Conservation (phyloP, 1,140 invertebrate species). For the Bombus breviceps region DNA sequence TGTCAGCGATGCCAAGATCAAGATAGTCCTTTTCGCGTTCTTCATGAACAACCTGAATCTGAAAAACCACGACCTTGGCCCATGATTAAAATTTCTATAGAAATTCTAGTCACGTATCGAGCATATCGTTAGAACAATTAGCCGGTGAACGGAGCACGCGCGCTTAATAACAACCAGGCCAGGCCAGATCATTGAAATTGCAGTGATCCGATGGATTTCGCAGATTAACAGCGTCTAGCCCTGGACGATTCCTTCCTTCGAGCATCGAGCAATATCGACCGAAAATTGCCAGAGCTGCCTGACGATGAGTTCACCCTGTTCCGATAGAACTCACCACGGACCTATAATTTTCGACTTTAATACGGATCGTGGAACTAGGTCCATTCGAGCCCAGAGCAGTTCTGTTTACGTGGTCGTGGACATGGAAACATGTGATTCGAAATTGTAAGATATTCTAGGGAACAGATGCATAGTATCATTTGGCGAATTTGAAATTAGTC, state of each 20-base stretch:
- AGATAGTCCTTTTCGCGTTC: too few species aligned
- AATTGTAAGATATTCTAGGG: not conserved
- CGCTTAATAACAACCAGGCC: constrained; percentile 32
- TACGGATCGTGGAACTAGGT: constrained; percentile 44
- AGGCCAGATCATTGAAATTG: constrained; percentile 35
- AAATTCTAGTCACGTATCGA: constrained; percentile 39
- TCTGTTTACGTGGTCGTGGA: constrained; percentile 15
- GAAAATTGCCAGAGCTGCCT: constrained; percentile 56
- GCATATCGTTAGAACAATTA: constrained; percentile 47
- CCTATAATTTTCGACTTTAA: constrained; percentile 69
- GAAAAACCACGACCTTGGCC: not conserved
- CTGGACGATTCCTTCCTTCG: not conserved
- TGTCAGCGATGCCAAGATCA: too few species aligned
- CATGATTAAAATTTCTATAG: not conserved
- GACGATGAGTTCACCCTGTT: constrained; percentile 3
- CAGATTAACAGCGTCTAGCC: constrained; percentile 49
- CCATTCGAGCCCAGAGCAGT: constrained; percentile 16
- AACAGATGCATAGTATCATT: not conserved
- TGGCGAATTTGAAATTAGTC: constrained; percentile 10
- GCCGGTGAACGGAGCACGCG: constrained; percentile 21
- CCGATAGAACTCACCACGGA: constrained; percentile 39
- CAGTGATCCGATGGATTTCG: constrained; percentile 27
- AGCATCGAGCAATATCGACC: constrained; percentile 51
- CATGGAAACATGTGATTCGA: not conserved
- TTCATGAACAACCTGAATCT: not conserved